A percentile compares a stretch with the other conserved stretches of the same genome.
Conservation (phyloP, 2,113 vertebrate species). For the Tyrannus savana region DNA sequence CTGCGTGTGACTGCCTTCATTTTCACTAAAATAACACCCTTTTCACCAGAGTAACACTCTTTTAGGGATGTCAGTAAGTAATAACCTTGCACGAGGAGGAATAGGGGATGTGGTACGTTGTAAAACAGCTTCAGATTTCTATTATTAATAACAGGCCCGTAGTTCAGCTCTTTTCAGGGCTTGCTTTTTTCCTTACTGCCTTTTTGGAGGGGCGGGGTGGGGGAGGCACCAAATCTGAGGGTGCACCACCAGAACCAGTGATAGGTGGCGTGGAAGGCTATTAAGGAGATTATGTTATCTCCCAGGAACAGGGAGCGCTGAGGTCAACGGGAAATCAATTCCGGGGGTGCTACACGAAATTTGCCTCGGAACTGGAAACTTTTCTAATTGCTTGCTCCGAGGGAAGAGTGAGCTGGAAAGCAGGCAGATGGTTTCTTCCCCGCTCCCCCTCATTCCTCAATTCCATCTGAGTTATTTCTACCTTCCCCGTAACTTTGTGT, state of each 20-base stretch:
- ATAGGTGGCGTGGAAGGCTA: not conserved
- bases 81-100: not conserved
- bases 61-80: not conserved
- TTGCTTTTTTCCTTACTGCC: not conserved
- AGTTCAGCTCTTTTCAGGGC: not conserved
- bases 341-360: not conserved
- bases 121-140: not conserved
- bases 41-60: not conserved
- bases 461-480: not conserved
- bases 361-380: conserved; percentile 21
- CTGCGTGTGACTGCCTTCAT: not conserved
- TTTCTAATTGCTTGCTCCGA: conserved; percentile 27
- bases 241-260: not conserved
- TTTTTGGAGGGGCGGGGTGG: not conserved
- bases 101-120: not conserved
- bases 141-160: not conserved
- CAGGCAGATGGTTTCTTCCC: not conserved
- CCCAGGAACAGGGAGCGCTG: conserved; percentile 30
- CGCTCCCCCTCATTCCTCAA: not conserved
- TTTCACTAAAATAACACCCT: not conserved
- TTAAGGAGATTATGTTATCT: conserved; percentile 49
- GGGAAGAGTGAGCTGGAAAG: not conserved
- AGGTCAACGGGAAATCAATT: conserved; percentile 6
- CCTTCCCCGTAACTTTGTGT: not conserved
- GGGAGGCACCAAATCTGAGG: not conserved